Percentiles rank a stretch among this genome's conserved stretches.
phyloP scores from a whole-genome alignment of 2,113 vertebrate species.

The Zosterops hypoxanthus region DNA sequence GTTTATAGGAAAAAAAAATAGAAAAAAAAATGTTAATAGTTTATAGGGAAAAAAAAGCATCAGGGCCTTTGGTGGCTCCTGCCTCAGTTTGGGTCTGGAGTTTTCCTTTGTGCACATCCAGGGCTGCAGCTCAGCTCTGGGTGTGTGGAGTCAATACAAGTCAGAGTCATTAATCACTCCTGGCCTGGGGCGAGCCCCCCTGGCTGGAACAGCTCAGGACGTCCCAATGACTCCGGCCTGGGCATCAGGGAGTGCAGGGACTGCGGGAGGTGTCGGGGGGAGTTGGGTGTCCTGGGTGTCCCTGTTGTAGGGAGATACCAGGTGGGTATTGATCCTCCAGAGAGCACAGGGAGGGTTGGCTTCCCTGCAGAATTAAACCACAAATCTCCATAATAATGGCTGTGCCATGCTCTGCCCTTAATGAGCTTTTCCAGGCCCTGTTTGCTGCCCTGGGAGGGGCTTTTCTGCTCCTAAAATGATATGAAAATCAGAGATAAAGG shows the following conservation, averaged over 20 bases:
- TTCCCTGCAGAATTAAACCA: slow-evolving; percentile 16
- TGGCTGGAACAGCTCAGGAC: neutral
- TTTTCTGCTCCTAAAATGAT: neutral
- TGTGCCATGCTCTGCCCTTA: neutral
- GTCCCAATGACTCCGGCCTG: neutral
- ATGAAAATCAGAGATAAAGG: neutral
- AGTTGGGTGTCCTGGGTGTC: neutral
- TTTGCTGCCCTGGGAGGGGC: neutral
- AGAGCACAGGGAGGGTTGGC: neutral
- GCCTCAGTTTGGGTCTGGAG: accelerated
- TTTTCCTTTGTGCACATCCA: neutral
- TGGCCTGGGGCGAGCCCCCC: neutral
- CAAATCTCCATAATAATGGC: neutral
- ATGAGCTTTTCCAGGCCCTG: neutral
- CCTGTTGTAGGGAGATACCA: neutral
- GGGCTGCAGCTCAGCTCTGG: neutral
- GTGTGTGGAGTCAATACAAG: neutral
- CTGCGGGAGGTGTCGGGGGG: neutral
- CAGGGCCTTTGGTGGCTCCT: neutral
- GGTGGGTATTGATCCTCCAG: slow-evolving; percentile 15
- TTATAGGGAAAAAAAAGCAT: neutral
- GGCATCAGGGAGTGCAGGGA: neutral
- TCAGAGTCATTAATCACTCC: slow-evolving; percentile 28
- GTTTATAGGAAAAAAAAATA: too few species aligned
- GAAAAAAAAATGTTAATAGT: neutral